phyloP scores from a whole-genome alignment of 2,888 invertebrate genomes.

The Eupithecia insigniata region DNA sequence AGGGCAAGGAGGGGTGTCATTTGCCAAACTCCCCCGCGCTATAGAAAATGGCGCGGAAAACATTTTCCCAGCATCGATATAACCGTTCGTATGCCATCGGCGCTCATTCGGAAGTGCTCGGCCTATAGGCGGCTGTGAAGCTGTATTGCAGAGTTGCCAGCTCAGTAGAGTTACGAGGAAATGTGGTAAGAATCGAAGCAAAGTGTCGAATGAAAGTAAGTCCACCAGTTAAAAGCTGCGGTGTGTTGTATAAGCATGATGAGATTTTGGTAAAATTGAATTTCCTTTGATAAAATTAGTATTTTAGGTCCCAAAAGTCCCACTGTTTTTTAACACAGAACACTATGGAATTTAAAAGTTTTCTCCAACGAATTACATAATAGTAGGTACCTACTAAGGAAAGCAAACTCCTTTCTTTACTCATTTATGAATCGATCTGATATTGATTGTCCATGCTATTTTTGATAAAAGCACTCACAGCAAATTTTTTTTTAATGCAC shows the following conservation, averaged over 20 bases:
- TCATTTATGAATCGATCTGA: background rate
- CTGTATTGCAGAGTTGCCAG: slow-evolving; percentile 62
- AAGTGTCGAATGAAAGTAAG: background rate
- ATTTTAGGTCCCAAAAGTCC: background rate
- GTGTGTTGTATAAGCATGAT: background rate
- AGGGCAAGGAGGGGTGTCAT: slow-evolving; percentile 55
- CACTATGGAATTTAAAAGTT: too few species aligned
- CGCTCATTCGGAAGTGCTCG: slow-evolving; percentile 61
- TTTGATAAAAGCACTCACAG: background rate
- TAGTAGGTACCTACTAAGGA: too few species aligned
- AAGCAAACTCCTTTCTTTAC: background rate
- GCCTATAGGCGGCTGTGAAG: slow-evolving; percentile 59
- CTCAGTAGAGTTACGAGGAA: slow-evolving; percentile 14
- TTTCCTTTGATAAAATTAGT: background rate
- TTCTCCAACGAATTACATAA: too few species aligned
- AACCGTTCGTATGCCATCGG: slow-evolving; percentile 63
- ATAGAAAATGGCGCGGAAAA: slow-evolving; percentile 80
- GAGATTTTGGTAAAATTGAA: background rate
- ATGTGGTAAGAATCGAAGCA: background rate
- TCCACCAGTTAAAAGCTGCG: background rate
- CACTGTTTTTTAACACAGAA: background rate
- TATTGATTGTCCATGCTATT: background rate
- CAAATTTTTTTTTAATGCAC: background rate
- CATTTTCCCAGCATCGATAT: slow-evolving; percentile 79
- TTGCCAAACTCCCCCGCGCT: slow-evolving; percentile 66